A percentile compares a stretch with the other conserved stretches of the same genome.
Evolutionary conservation across 2,888 invertebrate species (phyloP).

Genomic region (Leucozona laternaria): DNA sequence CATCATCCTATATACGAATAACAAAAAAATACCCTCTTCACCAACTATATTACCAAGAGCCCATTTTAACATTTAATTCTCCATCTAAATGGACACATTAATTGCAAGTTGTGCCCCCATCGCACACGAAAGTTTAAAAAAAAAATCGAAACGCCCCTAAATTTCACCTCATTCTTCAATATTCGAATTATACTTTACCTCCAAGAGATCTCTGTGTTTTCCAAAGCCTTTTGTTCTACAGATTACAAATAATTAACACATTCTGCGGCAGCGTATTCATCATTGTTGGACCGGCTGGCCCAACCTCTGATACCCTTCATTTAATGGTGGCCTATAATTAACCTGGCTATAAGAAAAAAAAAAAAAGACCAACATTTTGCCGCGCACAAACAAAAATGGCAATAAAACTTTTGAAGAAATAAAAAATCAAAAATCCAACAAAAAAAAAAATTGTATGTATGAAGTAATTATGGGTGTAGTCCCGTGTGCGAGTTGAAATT

Average conservation of each 20-base stretch:
- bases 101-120: slow-evolving; percentile 53
- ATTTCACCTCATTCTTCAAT: slow-evolving; percentile 73
- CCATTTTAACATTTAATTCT: slow-evolving; percentile 62
- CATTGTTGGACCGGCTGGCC: slow-evolving; percentile 38
- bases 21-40: slow-evolving; percentile 1
- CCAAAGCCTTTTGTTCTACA: slow-evolving; percentile 52
- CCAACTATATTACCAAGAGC: slow-evolving; percentile 11
- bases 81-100: slow-evolving; percentile 71
- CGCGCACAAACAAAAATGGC: slow-evolving; percentile 46
- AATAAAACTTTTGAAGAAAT: slow-evolving; percentile 33
- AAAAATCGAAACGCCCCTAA: slow-evolving; percentile 59
- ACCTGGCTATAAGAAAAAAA: slow-evolving; percentile 33
- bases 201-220: slow-evolving; percentile 8
- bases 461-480: slow-evolving; percentile 72
- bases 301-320: slow-evolving; percentile 75
- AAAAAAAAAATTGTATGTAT: slow-evolving; percentile 25
- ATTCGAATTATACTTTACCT: slow-evolving; percentile 48
- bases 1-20: not conserved
- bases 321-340: slow-evolving; percentile 75
- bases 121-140: slow-evolving; percentile 15
- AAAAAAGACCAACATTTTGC: slow-evolving; percentile 20
- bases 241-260: slow-evolving; percentile 76
- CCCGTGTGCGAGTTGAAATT: slow-evolving; percentile 43
- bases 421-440: no score
- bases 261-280: slow-evolving; percentile 72